These are phyloP conservation scores for Ondatra zibethicus DNA, from an alignment of 2,113 vertebrate genomes.

Conservation along the genomic window DNA sequence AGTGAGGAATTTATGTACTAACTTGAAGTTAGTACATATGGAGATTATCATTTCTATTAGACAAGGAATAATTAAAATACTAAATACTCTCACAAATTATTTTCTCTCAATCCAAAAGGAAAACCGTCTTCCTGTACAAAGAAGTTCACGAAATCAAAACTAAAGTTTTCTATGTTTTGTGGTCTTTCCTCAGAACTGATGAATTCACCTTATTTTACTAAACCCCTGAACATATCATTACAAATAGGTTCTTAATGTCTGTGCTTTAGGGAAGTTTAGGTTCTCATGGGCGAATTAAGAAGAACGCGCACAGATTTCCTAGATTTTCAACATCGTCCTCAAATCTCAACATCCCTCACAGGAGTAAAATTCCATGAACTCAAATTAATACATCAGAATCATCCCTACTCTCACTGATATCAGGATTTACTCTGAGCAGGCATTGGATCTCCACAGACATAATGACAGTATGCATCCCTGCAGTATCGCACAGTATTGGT, in stretches of 20 bases:
- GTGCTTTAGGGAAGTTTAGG: neutral
- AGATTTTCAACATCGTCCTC: neutral
- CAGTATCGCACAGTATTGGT: neutral
- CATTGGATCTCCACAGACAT: neutral
- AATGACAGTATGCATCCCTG: neutral
- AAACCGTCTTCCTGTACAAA: conserved; percentile 23
- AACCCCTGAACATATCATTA: neutral
- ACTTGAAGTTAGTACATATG: neutral
- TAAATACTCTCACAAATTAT: neutral
- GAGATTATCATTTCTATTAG: neutral
- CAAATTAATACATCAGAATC: neutral
- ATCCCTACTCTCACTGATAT: neutral
- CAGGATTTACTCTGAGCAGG: neutral
- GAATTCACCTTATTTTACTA: neutral
- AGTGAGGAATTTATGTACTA: neutral
- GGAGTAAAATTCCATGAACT: neutral
- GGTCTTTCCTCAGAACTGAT: neutral
- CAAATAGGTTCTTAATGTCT: neutral
- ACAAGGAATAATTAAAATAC: neutral
- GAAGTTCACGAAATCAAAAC: neutral
- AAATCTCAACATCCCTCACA: neutral
- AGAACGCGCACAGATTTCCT: neutral
- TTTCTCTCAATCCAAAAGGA: neutral
- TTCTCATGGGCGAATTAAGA: neutral
- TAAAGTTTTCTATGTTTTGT: neutral